phyloP scores from a whole-genome alignment of 2,113 vertebrate species.

The Poeciliopsis occidentalis region DNA sequence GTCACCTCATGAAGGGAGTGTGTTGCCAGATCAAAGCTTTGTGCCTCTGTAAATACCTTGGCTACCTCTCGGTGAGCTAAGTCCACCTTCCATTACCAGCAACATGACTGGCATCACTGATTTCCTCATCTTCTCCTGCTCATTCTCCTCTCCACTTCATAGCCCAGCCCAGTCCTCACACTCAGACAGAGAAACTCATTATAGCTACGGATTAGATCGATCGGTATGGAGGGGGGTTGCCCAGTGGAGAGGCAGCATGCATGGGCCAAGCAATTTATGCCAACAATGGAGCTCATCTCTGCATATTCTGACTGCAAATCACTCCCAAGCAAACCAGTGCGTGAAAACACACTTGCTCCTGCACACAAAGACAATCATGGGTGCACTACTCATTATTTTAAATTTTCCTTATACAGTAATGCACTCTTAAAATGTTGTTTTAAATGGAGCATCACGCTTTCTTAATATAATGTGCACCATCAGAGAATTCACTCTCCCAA shows the following conservation, averaged over 20 bases:
- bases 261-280: slow-evolving; percentile 75
- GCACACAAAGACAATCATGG: not conserved
- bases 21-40: slow-evolving; percentile 18
- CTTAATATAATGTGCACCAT: not conserved
- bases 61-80: not conserved
- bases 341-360: slow-evolving; percentile 12
- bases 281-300: slow-evolving; percentile 73
- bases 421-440: not conserved
- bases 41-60: not conserved
- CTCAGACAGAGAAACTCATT: slow-evolving; percentile 76
- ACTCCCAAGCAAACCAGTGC: slow-evolving; percentile 39
- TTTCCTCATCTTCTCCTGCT: slow-evolving; percentile 40
- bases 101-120: slow-evolving; percentile 16
- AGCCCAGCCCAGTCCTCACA: slow-evolving; percentile 41
- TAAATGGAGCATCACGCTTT: not conserved
- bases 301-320: slow-evolving; percentile 59
- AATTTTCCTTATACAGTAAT: slow-evolving; percentile 9
- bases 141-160: slow-evolving; percentile 43
- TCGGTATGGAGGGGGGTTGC: slow-evolving; percentile 58
- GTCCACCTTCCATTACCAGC: slow-evolving; percentile 14
- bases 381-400: slow-evolving; percentile 5
- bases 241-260: slow-evolving; percentile 61
- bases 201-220: slow-evolving; percentile 77
- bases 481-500: not conserved
- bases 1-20: not conserved